Percentiles rank a stretch among this genome's conserved stretches.
phyloP scores from a whole-genome alignment of 2,113 vertebrate species.

The Thermophis baileyi region DNA sequence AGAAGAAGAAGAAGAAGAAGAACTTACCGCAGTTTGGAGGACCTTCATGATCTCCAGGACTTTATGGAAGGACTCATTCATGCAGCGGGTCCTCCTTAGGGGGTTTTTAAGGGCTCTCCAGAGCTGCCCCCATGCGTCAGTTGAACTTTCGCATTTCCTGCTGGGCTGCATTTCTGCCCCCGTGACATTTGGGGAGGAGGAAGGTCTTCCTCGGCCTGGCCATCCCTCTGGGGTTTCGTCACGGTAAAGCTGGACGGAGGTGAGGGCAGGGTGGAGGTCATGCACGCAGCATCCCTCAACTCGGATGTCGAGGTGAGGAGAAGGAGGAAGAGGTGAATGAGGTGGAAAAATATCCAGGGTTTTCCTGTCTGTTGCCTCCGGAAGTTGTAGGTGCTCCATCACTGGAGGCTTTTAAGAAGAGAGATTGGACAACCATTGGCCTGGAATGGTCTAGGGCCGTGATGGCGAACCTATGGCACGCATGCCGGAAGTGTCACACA shows the following conservation, averaged over 20 bases:
- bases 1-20: too few relatives aligned
- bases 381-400: too few relatives aligned
- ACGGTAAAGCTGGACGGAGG: background rate
- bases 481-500: too few relatives aligned
- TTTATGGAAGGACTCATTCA: background rate
- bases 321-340: background rate
- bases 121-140: background rate
- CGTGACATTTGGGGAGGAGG: background rate
- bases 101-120: background rate
- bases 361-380: too few relatives aligned
- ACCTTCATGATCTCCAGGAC: background rate
- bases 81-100: fast-evolving
- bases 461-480: too few relatives aligned
- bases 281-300: background rate
- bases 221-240: background rate
- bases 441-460: too few relatives aligned
- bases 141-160: background rate
- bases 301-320: background rate
- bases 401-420: too few relatives aligned
- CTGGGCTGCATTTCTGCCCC: background rate
- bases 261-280: too few relatives aligned
- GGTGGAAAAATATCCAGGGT: too few relatives aligned
- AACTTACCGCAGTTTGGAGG: background rate
- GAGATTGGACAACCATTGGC: too few relatives aligned
- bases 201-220: background rate